Base-by-base conservation (phyloP, 2,888 invertebrate species). In the Spilarctia lutea region DNA sequence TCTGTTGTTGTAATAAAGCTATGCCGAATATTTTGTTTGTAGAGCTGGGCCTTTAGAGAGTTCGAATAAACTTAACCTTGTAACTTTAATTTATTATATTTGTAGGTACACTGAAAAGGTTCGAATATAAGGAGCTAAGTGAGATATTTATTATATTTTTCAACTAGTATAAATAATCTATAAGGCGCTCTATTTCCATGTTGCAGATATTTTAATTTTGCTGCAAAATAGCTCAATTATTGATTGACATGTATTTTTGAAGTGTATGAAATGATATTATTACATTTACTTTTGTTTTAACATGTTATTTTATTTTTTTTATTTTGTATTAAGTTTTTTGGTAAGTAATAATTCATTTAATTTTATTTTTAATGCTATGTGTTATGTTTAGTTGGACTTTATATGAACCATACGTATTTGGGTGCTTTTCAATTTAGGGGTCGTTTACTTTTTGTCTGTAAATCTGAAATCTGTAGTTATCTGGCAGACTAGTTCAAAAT, bases 191-290 rank as follows among this genome's bases (percentile, higher is more conserved):
- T 65, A 56, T 66, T 72, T 56, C 39, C 72, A 67, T 30, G 35
- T 11, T 42, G 20, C 35, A 72, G 56, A 30, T 68, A 45, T 68
- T 24, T 71, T 71, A 66, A 60, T 42, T 75, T 42, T 68, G 63
- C 60, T 71, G 68, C 67, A 68, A 33, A 60, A 27, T 60, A 72
- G 72, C 72, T 72, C 72, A 72, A 72, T 72, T 72, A 56, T 72
- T 72, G 45, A 39, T 65, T 35, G 27, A 30, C 16, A 33, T 65
- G 48, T 72, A 35, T 71, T 30, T 60, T 65, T 27, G 33, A 71
- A 45, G 33, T 71, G 27, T 65, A 71, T 68, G 45, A 48, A 63
- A 39, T 52, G 67, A 60, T 71, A 63, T 42, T 60, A 68, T 63
- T 68, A 68, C n/a, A 30, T 30, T 30, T 73, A 30, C 35, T 45